Conservation (phyloP, 2,888 invertebrate species). For the Drosophila mercatorum region DNA sequence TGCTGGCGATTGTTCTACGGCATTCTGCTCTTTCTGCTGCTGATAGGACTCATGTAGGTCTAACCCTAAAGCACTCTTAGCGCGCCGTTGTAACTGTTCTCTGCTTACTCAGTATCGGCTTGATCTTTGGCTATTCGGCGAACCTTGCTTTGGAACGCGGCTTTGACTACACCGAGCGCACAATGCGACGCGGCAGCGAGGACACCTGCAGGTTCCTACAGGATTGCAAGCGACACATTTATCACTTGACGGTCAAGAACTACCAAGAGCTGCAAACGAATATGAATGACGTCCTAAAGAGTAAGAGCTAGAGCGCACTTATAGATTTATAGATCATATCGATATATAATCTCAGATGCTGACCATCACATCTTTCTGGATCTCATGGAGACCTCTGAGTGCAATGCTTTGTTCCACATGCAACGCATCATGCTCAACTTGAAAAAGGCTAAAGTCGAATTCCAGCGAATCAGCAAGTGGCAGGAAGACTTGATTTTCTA, state of each 20-base stretch:
- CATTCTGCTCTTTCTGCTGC: constrained; percentile 90
- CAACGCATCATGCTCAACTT: constrained; percentile 90
- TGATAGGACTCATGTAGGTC: constrained; percentile 86
- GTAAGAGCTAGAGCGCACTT: constrained; percentile 83
- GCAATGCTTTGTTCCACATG: constrained; percentile 90
- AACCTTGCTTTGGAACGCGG: constrained; percentile 93
- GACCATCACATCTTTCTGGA: constrained; percentile 88
- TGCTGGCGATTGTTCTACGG: constrained; percentile 92
- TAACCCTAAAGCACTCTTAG: accelerated
- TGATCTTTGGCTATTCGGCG: constrained; percentile 88
- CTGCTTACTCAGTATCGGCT: too few relatives aligned
- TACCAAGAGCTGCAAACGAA: constrained; percentile 89
- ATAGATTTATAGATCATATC: too few relatives aligned
- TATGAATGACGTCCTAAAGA: constrained; percentile 88
- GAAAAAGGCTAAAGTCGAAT: constrained; percentile 87
- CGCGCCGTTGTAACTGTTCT: background rate
- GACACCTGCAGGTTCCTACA: constrained; percentile 90
- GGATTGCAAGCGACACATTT: constrained; percentile 89
- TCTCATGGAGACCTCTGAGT: constrained; percentile 90
- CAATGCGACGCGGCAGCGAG: constrained; percentile 87
- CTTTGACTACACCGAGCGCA: constrained; percentile 87
- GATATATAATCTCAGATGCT: constrained; percentile 75
- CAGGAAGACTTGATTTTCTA: constrained; percentile 88
- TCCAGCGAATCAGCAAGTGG: constrained; percentile 87
- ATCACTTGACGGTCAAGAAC: constrained; percentile 90